phyloP scores from a whole-genome alignment of 1,140 invertebrate species.

The Pollicipes pollicipes region DNA sequence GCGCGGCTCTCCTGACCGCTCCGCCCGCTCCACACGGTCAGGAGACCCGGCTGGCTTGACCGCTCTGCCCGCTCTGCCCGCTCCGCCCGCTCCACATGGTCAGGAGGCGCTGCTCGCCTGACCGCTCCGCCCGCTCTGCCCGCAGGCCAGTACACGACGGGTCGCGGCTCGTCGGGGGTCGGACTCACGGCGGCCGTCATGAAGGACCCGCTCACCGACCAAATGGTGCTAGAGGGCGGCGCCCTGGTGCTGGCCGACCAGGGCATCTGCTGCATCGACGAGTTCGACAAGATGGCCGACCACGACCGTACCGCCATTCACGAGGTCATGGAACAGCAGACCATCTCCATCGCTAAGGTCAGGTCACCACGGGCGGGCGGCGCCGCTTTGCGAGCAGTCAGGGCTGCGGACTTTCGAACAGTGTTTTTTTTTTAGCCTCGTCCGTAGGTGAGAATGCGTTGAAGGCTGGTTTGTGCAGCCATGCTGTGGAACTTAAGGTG shows the following conservation, averaged over 20 bases:
- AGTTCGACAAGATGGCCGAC: conserved; percentile 99
- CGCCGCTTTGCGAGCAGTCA: no score
- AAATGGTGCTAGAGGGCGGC: conserved; percentile 94
- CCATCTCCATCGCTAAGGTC: conserved; percentile 96
- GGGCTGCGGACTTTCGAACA: no score
- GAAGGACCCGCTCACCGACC: conserved; percentile 91
- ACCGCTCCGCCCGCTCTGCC: conserved; percentile 31
- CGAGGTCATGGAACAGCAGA: conserved; percentile 99
- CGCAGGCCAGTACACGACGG: conserved; percentile 94
- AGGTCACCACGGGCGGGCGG: conserved; percentile 3
- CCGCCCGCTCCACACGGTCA: no score
- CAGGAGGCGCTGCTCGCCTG: no score
- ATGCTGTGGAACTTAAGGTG: no score
- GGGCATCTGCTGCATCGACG: conserved; percentile 96
- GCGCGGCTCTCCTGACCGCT: no score
- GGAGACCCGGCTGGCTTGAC: no score
- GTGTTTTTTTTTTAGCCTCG: no score
- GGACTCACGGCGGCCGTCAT: conserved; percentile 95
- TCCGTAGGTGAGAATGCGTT: no score
- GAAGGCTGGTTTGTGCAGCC: no score
- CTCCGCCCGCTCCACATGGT: no score
- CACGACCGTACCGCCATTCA: conserved; percentile 90
- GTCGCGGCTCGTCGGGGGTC: conserved; percentile 89
- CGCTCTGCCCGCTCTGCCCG: no score
- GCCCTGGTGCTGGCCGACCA: conserved; percentile 95